Base-by-base conservation (phyloP, 2,113 vertebrate genomes). In the Passer domesticus region DNA sequence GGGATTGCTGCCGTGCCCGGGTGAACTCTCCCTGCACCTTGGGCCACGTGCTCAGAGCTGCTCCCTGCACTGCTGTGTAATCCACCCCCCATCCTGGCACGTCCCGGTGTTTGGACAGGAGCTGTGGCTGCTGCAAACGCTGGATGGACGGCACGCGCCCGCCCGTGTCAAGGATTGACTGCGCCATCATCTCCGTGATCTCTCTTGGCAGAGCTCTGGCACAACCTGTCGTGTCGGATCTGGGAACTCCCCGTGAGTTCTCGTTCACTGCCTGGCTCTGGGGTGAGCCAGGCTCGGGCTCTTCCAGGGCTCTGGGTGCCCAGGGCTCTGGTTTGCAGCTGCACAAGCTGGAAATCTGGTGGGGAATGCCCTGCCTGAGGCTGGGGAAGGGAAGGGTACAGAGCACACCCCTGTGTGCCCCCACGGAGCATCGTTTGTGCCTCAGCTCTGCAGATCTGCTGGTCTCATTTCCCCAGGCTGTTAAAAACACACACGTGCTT, bases 171-270 rank as follows among this genome's bases (percentile, higher is more conserved):
- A 5, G 94, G 79, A 83, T 95, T 92, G 86, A 92, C 94, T 92
- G 74, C 68, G 5, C 52, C 67, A 86, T 95, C 80, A 37, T 88
- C 64, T 27, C 72, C 39, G 11, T 68, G 92, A 83, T 96, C 76
- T 66, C 24, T 77, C 92, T 67, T 92, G 94, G 96, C 94, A 96
- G 82, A 74, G 75, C 83, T 77, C 85, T 88, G 94, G 41, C 95
- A 43, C 70, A 83, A 88, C 85, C 87, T 87, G 91, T 92, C 92
- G 46, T 55, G 76, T 89, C 83, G 73, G 50, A 90, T 92, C 86
- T 81, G 64, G 91, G 9, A 22, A 44, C 47, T 52, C 77, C 11
- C 0, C 15, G 35, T 90, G 95, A 94, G 83, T 92, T 90, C 66
- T 35, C 1, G 86, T 30, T 50, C 6, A 20, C 68, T 55, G 72